Evolutionary conservation across 2,888 invertebrate species (phyloP).

Genomic region (Polylopha cassiicola): DNA sequence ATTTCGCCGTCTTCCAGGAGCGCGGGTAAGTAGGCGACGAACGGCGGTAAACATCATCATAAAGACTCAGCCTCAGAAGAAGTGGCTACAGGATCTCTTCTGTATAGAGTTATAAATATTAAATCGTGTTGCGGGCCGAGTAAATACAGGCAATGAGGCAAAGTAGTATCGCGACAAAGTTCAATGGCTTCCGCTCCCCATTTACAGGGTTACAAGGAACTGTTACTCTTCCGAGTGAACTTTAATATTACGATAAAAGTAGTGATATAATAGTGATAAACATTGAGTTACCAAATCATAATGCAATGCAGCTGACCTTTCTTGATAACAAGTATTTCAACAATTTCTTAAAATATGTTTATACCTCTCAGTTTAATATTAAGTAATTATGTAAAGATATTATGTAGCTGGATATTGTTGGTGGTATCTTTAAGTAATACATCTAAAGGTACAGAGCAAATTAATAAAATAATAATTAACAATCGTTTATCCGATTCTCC

Average conservation of each 20-base stretch:
- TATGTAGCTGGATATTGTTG: not conserved
- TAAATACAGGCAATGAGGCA: slow-evolving; percentile 53
- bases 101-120: slow-evolving; percentile 70
- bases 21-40: slow-evolving; percentile 35
- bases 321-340: slow-evolving; percentile 1
- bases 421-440: not conserved
- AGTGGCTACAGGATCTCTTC: slow-evolving; percentile 49
- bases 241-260: slow-evolving; percentile 4
- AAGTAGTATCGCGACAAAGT: slow-evolving; percentile 37
- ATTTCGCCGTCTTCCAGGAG: slow-evolving; percentile 42
- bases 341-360: too few relatives aligned
- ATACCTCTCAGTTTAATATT: too few relatives aligned
- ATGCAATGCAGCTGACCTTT: slow-evolving; percentile 9
- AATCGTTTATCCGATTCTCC: too few relatives aligned
- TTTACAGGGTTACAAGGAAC: slow-evolving; percentile 18
- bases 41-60: slow-evolving; percentile 65
- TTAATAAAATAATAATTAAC: too few relatives aligned
- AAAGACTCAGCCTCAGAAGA: slow-evolving; percentile 54
- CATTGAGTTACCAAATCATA: not conserved
- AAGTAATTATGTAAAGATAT: not conserved
- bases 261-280: not conserved
- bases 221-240: not conserved
- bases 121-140: slow-evolving; percentile 52
- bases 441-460: not conserved
- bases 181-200: slow-evolving; percentile 39